Evolutionary conservation across 2,888 invertebrate species (phyloP), one percentile per base, ranked within the genome.

Genomic region (Elysia crispata): DNA sequence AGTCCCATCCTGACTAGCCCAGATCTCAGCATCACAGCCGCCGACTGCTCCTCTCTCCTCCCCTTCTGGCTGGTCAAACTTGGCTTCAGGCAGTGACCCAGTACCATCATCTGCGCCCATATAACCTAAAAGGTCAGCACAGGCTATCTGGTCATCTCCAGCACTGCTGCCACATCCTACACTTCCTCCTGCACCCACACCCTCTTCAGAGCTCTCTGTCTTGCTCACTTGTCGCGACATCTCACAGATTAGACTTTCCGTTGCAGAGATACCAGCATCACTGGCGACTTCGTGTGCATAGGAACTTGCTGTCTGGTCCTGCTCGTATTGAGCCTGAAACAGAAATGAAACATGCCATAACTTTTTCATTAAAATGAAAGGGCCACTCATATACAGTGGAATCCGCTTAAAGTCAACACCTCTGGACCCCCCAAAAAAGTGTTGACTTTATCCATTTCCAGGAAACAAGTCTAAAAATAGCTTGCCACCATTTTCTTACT

Each of bases 221-320:
- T 89, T 88, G 74, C 90, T 90, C 20, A 86, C 89, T 80, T 90
- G 90, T 0, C 90, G 85, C 5, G 89, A 88, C 87, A 89, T 87
- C 80, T 88, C 88, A 80, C 86, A 87, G 50, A 86, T 83, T 18
- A 86, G 85, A 70, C 88, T 89, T 76, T 89, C 90, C 0, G 86
- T 86, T 0, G 86, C 85, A 0, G 88, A 84, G 41, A 84, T 62
- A 6, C 82, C 83, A 18, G 83, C 81, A 66, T 83, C 83, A 67
- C 85, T 85, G 28, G 79, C 84, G 49, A 86, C 87, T 62, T 85
- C 85, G 1, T 86, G 85, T 28, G 85, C 74, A 41, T 3, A 41
- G 11, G 5, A 41, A 11, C 41, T 41, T 11, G 11, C 5, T 41
- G 41, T 11, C 41, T 41, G 41, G 6, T 87, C 87, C 8, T 85